phyloP scores from a whole-genome alignment of 2,797 vertebrate genomes.

The Muscicapa striata region DNA sequence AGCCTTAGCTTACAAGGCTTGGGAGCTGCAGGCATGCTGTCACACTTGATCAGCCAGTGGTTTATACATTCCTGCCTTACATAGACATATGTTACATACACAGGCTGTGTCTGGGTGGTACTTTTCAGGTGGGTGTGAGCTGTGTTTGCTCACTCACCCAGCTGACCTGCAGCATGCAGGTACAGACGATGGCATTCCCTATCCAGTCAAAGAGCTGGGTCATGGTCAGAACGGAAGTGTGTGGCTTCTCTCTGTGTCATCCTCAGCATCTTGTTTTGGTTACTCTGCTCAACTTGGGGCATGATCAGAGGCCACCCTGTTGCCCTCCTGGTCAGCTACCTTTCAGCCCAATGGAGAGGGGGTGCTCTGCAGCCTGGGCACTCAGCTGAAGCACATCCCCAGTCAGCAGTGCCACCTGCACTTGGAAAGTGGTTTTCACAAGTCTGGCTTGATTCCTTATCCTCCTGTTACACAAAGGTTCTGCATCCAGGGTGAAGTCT shows the following conservation, averaged over 20 bases:
- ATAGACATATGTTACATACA: too few relatives aligned
- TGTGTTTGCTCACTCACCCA: background rate
- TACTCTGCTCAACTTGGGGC: accelerated
- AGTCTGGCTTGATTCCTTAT: background rate
- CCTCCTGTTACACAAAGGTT: background rate
- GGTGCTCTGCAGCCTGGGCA: background rate
- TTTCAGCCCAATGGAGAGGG: background rate
- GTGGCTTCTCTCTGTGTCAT: background rate
- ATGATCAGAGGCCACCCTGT: too few relatives aligned
- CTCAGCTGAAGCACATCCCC: background rate
- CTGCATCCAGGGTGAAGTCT: background rate
- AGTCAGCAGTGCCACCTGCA: background rate
- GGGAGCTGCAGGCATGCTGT: background rate
- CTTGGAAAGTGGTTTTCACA: background rate
- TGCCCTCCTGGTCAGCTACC: accelerated
- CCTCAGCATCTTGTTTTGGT: background rate
- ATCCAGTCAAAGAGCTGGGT: background rate
- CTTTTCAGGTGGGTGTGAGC: background rate
- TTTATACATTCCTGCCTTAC: background rate
- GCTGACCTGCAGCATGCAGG: background rate
- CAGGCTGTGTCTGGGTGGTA: background rate
- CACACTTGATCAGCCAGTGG: background rate
- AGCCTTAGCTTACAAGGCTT: background rate
- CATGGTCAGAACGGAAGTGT: background rate
- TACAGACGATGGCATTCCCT: accelerated